Base-by-base conservation (phyloP, 2,888 invertebrate genomes). In the Hyppa rectilinea region DNA sequence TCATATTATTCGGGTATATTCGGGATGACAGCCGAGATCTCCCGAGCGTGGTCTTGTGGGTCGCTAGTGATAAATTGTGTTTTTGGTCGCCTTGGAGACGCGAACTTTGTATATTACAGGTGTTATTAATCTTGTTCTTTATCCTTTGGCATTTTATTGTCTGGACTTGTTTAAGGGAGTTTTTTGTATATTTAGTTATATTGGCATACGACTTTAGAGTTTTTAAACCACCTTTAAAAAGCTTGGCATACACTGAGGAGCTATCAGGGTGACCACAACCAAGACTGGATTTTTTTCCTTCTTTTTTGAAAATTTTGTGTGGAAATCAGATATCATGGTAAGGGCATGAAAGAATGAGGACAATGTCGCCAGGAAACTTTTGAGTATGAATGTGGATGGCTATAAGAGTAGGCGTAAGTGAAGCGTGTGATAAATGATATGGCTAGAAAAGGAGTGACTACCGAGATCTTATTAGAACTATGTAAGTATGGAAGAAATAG, bases 51-150 rank as follows among this genome's bases (percentile, higher is more conserved):
- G 71, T 58, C 38, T 20, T 50, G 31, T 52, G 34, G 49, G 23
- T 4, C 53, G 53, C 43, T 26, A 10, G 47, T 74, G 58, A 79
- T 75, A 61, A 70, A 79, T 78, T 34, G 60, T 75, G 47, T 60
- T 70, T 75, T 52, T 63, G 45, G 40, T 34, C 47, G 43, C 70
- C 64, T 78, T 36, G 38, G 60, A 64, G 65, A 43, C 55, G 47
- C 55, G 26, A 63, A 49, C 43, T 75, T 70, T 66, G 59, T 78
- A 52, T 65, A 75, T 58, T 69, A 66, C 65, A 79, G 70, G 80
- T 79, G 65, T 61, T 63, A 78, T 78, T 75, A 74, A 66, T 75
- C 59, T 56, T 78, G 20, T 56, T 59, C 50, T 23, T 43, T 66
- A 69, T 60, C 47, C 53, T 43, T 7, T n/a, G 36, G 26, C 47